A percentile compares a stretch with the other conserved stretches of the same genome.
phyloP scores from a whole-genome alignment of 2,113 vertebrate genomes.

The Urocolius indicus region DNA sequence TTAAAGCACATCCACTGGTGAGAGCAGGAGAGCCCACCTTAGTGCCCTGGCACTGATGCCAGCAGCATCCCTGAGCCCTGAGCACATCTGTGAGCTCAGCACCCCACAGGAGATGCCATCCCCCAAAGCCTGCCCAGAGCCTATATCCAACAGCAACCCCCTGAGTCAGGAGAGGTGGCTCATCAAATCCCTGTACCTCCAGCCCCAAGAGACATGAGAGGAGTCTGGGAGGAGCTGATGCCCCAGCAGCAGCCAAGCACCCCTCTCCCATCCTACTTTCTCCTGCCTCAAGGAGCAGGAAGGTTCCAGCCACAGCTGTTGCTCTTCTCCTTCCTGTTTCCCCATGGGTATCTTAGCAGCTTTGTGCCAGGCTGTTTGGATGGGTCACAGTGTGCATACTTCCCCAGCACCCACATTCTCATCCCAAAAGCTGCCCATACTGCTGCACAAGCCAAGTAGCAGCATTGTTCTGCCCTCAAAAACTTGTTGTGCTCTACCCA shows the following conservation, averaged over 20 bases:
- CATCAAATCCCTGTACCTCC: background rate
- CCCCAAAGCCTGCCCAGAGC: background rate
- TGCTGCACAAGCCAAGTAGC: rapidly evolving
- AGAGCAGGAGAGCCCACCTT: conserved; percentile 44
- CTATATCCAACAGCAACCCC: background rate
- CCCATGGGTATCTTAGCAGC: background rate
- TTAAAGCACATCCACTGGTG: conserved; percentile 59
- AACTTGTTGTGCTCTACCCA: background rate
- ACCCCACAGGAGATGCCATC: rapidly evolving
- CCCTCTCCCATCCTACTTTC: background rate
- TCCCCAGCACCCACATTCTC: background rate
- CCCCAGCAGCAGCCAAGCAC: background rate
- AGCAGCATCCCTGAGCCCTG: rapidly evolving
- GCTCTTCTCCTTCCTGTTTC: background rate
- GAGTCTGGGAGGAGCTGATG: background rate
- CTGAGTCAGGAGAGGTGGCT: background rate
- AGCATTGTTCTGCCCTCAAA: background rate
- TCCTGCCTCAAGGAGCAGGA: background rate
- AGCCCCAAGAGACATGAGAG: background rate
- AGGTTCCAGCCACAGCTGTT: background rate
- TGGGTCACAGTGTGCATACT: background rate
- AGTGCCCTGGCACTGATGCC: rapidly evolving
- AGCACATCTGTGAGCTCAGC: background rate
- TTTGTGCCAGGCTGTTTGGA: background rate
- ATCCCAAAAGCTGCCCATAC: background rate